A percentile compares a stretch with the other conserved stretches of the same genome.
Conservation (phyloP, 92 coral and sea anemone species). For the Zoanthus sansibaricus region DNA sequence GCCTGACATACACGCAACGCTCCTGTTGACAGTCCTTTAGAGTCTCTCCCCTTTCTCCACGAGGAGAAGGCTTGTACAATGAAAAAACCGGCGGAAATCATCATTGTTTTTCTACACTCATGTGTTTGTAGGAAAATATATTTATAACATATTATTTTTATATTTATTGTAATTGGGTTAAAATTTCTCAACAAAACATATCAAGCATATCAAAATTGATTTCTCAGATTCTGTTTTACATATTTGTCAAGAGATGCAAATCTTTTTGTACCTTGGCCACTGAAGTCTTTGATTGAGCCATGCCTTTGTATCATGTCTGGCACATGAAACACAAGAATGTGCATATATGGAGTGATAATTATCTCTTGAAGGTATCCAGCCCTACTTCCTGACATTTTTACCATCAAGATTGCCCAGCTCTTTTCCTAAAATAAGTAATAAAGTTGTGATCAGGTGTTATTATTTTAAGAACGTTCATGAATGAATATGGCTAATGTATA, state of each 20-base stretch:
- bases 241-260: slow-evolving; percentile 4
- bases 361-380: slow-evolving; percentile 34
- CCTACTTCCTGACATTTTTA: slow-evolving; percentile 29
- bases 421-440: background rate
- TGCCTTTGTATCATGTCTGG: slow-evolving; percentile 54
- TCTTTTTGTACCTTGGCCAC: slow-evolving; percentile 1
- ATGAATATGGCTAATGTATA: background rate
- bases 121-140: too few relatives aligned
- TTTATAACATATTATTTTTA: too few relatives aligned
- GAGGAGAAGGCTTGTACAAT: too few relatives aligned
- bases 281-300: slow-evolving; percentile 36
- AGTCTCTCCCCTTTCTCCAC: too few relatives aligned
- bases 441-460: background rate
- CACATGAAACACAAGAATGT: slow-evolving; percentile 49
- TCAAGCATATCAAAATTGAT: too few relatives aligned
- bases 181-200: too few relatives aligned
- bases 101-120: too few relatives aligned
- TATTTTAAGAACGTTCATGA: background rate
- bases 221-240: background rate
- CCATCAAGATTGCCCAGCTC: slow-evolving; percentile 46
- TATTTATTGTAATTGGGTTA: too few relatives aligned
- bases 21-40: too few relatives aligned
- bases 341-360: slow-evolving; percentile 57
- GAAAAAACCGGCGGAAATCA: too few relatives aligned
- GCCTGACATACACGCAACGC: too few relatives aligned